Percentiles rank a stretch among this genome's conserved stretches.
Evolutionary conservation across 2,797 vertebrate genomes (phyloP).

Genomic region (Coregonus ussuriensis): DNA sequence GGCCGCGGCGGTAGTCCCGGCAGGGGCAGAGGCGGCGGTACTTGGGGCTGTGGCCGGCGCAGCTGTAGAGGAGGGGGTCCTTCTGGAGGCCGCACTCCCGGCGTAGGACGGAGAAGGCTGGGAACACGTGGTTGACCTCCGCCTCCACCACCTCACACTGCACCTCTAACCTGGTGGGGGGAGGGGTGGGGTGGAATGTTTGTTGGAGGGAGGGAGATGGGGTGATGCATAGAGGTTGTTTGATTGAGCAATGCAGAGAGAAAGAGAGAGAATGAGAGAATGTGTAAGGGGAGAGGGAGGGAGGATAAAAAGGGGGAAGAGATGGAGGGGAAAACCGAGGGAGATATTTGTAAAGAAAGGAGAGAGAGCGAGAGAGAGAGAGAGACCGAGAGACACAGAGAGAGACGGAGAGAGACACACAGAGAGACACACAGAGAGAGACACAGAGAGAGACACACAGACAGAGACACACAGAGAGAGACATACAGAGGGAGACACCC

Average conservation of each 20-base stretch:
- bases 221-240: neutral
- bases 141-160: slow-evolving; percentile 86
- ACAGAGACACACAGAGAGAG: too few relatives aligned
- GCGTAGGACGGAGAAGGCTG: slow-evolving; percentile 82
- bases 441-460: too few relatives aligned
- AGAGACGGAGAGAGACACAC: too few relatives aligned
- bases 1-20: slow-evolving; percentile 85
- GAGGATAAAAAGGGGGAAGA: neutral
- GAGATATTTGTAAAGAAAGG: neutral
- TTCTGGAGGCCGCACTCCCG: slow-evolving; percentile 90
- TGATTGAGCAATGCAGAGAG: neutral
- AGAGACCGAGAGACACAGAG: neutral
- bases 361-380: neutral
- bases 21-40: slow-evolving; percentile 91
- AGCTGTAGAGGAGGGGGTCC: slow-evolving; percentile 91
- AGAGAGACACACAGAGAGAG: neutral
- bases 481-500: too few relatives aligned
- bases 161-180: slow-evolving; percentile 79
- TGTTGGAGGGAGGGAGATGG: slow-evolving; percentile 3
- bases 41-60: slow-evolving; percentile 83
- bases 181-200: neutral
- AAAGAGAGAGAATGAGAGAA: neutral
- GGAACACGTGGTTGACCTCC: slow-evolving; percentile 90
- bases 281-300: neutral
- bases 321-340: neutral